A percentile compares a stretch with the other conserved stretches of the same genome.
phyloP scores from a whole-genome alignment of 2,113 vertebrate genomes.

The Lophotis ruficrista region DNA sequence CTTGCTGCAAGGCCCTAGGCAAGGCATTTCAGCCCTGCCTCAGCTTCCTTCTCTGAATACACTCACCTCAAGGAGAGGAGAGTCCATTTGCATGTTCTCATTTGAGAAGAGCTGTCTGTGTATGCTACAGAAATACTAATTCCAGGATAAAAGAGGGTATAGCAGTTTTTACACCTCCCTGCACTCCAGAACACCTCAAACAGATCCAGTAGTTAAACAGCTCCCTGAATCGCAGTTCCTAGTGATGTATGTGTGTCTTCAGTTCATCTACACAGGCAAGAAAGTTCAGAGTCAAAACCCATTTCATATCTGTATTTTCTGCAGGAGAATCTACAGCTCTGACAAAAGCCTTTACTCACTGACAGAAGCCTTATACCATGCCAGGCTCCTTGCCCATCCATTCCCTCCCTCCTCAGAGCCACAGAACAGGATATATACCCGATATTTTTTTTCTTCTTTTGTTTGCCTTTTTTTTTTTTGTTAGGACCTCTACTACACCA shows the following conservation, averaged over 20 bases:
- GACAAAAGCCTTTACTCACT: background rate
- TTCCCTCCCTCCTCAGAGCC: background rate
- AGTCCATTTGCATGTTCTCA: background rate
- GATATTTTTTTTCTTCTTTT: background rate
- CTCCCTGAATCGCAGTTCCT: background rate
- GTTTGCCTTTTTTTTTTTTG: background rate
- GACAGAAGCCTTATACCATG: background rate
- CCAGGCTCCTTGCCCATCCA: background rate
- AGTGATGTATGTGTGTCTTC: fast-evolving
- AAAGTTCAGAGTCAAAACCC: background rate
- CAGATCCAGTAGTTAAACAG: background rate
- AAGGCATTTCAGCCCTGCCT: background rate
- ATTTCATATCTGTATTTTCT: background rate
- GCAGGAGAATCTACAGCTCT: background rate
- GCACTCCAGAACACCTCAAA: background rate
- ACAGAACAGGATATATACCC: background rate
- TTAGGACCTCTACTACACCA: background rate
- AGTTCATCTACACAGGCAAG: background rate
- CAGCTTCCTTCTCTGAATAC: background rate
- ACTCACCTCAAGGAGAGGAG: background rate
- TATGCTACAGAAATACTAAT: background rate
- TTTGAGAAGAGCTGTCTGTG: background rate
- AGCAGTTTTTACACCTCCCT: background rate
- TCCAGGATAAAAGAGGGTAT: background rate
- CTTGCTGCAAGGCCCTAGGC: background rate